Evolutionary conservation across 1,140 invertebrate species (phyloP).

Genomic region (Drosophila malerkotliana): DNA sequence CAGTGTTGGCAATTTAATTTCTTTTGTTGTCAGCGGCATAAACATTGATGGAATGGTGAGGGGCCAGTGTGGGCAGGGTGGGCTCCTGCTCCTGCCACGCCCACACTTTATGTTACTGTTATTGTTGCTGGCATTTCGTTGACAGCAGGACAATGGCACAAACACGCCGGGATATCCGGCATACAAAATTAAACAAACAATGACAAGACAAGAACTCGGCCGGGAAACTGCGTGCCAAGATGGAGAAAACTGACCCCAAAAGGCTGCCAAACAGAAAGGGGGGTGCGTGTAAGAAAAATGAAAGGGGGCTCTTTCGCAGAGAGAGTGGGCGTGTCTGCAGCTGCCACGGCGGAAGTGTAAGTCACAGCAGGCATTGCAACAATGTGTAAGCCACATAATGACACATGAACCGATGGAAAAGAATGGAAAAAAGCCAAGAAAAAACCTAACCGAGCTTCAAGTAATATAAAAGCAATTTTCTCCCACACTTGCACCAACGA

Average conservation of each 20-base stretch:
- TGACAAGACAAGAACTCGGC: conserved; percentile 70
- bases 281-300: neutral
- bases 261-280: conserved; percentile 34
- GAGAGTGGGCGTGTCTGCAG: conserved; percentile 45
- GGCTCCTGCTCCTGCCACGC: conserved; percentile 13
- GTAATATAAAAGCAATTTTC: conserved; percentile 68
- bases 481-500: conserved; percentile 11
- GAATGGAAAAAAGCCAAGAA: conserved; percentile 2
- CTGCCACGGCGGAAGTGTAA: conserved; percentile 68
- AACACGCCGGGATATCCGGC: conserved; percentile 74
- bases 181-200: conserved; percentile 79
- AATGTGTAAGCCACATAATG: conserved; percentile 61
- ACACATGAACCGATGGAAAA: conserved; percentile 28
- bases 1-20: conserved; percentile 81
- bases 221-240: conserved; percentile 54
- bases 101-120: conserved; percentile 53
- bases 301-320: neutral
- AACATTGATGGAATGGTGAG: conserved; percentile 56
- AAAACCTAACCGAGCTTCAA: conserved; percentile 38
- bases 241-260: conserved; percentile 59
- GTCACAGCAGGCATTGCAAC: conserved; percentile 66
- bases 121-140: conserved; percentile 69
- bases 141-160: conserved; percentile 75
- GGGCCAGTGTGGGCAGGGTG: neutral
- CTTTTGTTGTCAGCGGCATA: conserved; percentile 79